A percentile compares a stretch with the other conserved stretches of the same genome.
These are phyloP conservation scores for Coturnix japonica DNA, from an alignment of 2,113 vertebrate genomes.

Conservation along the genomic window DNA sequence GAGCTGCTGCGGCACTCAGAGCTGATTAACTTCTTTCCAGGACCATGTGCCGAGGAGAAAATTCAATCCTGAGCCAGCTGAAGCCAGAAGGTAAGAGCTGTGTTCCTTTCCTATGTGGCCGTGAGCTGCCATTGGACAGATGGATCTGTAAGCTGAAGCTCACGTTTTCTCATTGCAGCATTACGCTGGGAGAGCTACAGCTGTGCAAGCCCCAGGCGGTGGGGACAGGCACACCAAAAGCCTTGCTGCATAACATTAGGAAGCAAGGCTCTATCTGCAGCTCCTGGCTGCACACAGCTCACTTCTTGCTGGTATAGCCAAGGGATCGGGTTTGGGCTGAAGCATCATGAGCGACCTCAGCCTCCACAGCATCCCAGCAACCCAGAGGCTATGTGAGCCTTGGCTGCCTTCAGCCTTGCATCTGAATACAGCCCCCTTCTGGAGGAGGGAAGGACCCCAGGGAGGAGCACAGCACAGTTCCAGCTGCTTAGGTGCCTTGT, in stretches of 20 bases:
- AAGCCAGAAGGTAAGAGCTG: conserved; percentile 86
- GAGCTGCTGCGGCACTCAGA: background rate
- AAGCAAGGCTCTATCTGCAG: background rate
- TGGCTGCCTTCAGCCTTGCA: background rate
- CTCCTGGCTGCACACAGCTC: background rate
- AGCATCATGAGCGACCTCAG: background rate
- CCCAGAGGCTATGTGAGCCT: accelerated
- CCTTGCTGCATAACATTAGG: background rate
- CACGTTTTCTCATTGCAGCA: background rate
- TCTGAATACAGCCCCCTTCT: background rate
- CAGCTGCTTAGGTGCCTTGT: background rate
- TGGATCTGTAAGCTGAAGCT: accelerated
- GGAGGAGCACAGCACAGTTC: background rate
- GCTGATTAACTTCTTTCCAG: conserved; percentile 75
- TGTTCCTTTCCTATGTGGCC: background rate
- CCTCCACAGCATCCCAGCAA: background rate
- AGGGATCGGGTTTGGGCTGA: background rate
- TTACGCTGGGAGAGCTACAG: background rate
- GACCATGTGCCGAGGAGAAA: conserved; percentile 94
- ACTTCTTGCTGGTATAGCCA: background rate
- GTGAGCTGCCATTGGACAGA: background rate
- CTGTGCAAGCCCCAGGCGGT: background rate
- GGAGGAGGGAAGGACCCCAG: conserved; percentile 16
- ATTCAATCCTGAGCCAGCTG: conserved; percentile 92
- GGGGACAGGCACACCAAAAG: background rate